Evolutionary conservation across 2,888 invertebrate genomes (phyloP), one percentile per base, ranked within the genome.

Genomic region (Furcula furcula): DNA sequence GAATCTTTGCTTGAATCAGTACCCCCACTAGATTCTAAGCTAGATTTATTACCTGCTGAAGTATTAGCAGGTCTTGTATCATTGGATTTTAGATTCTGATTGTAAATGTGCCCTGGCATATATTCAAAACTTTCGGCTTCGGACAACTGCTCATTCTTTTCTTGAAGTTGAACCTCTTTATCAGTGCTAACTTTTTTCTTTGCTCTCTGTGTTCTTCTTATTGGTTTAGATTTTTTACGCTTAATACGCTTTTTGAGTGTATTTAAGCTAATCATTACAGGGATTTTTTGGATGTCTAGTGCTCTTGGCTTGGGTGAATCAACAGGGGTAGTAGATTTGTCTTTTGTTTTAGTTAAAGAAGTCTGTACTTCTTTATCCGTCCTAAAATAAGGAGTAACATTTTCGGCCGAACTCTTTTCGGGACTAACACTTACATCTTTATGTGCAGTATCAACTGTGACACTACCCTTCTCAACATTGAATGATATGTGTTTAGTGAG

Each of bases 91-190:
- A 80, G 74, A 35, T 83, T 89, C 54, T 91, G 90, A 52, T 91
- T 90, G 55, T 91, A 92, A 36, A 91, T 80, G 55, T 91, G 83
- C 1, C 89, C 90, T 30, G 89, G 89, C 76, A 91, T 80, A 62
- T 93, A 93, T 66, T 93, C 93, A 73, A 93, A 93, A 63, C 93
- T 93, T 55, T 92, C 92, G 18, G 92, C 92, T 59, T 91, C 90
- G 45, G 91, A 70, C 60, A 89, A 40, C 68, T 81, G 84, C 11
- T 76, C 79, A 57, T 60, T 78, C 67, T 73, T 77, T 35, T 73
- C 78, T 51, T 59, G 69, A 20, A 54, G 59, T 27, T 58, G 40
- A 34, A 58, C 65, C 48, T 69, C 60, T 48, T 71, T 72, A 14
- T 65, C 58, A 18, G 11, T 19, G 18, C 40, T 36, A 6, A 19